Percentiles rank a stretch among this genome's conserved stretches.
These are phyloP conservation scores for Eumacrocentrus americanus DNA, from an alignment of 2,888 invertebrate genomes.

Conservation along the genomic window DNA sequence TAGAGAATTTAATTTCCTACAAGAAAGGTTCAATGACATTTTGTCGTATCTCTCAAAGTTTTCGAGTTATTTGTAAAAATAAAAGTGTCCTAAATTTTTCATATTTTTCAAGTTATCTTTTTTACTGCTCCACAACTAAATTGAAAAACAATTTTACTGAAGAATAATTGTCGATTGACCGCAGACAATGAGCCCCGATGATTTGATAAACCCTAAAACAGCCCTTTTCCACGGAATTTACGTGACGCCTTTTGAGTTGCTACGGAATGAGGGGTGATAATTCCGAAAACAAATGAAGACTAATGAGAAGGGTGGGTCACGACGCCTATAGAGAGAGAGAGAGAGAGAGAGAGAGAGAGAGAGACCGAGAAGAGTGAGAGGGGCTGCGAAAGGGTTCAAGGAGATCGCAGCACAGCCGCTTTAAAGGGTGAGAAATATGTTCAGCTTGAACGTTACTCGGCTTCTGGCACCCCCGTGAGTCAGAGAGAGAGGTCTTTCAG, in stretches of 20 bases:
- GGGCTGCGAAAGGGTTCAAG: slow-evolving; percentile 52
- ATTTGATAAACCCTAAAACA: slow-evolving; percentile 19
- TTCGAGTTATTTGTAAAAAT: too few species aligned
- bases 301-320: slow-evolving; percentile 57
- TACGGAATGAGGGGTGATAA: slow-evolving; percentile 51
- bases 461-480: slow-evolving; percentile 45
- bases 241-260: slow-evolving; percentile 12
- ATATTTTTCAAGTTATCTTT: too few species aligned
- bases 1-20: too few species aligned
- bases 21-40: too few species aligned
- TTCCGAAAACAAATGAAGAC: slow-evolving; percentile 62
- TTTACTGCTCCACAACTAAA: too few species aligned
- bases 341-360: slow-evolving; percentile 40
- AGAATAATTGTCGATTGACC: neutral
- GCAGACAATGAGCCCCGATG: neutral
- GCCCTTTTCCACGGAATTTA: slow-evolving; percentile 21
- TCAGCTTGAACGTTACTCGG: slow-evolving; percentile 57
- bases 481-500: slow-evolving; percentile 43
- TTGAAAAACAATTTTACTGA: too few species aligned
- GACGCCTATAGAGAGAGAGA: slow-evolving; percentile 35
- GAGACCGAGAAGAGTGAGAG: slow-evolving; percentile 43
- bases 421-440: slow-evolving; percentile 59
- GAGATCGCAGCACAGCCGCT: slow-evolving; percentile 51
- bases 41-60: too few species aligned
- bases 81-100: too few species aligned